Evolutionary conservation across 1,140 invertebrate genomes (phyloP).

Genomic region (Platorchestia sp.): DNA sequence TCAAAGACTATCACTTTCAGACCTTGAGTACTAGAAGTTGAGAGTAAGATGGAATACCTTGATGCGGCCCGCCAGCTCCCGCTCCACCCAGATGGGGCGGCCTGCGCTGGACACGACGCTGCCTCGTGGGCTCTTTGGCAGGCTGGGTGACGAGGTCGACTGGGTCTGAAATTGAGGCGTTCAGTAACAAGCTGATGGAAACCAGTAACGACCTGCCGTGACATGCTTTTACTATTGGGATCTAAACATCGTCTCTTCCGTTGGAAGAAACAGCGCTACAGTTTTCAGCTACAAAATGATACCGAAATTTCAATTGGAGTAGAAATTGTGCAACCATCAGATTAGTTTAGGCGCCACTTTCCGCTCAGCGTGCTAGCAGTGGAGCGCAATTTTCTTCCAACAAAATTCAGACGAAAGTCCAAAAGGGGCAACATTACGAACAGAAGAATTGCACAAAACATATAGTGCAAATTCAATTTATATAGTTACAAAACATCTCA

Average conservation of each 20-base stretch:
- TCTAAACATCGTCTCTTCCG: background rate
- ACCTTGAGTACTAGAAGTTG: too few relatives aligned
- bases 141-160: conserved; percentile 35
- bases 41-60: conserved; percentile 78
- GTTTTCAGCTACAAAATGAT: background rate
- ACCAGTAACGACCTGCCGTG: too few relatives aligned
- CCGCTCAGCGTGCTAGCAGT: background rate
- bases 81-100: conserved; percentile 78
- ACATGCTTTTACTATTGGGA: background rate
- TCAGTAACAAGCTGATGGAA: background rate
- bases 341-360: background rate
- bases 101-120: conserved; percentile 8
- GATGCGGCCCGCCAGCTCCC: conserved; percentile 79
- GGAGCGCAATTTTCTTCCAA: background rate
- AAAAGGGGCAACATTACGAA: background rate
- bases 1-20: background rate
- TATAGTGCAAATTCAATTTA: background rate
- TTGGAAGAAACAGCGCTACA: background rate
- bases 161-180: background rate
- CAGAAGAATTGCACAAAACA: background rate
- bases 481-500: too few relatives aligned
- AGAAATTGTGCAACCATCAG: background rate
- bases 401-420: too few relatives aligned
- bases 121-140: conserved; percentile 13
- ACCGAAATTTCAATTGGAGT: background rate